Base-by-base conservation (phyloP, 2,888 invertebrate species). In the Pycnomerus fuliginosus region DNA sequence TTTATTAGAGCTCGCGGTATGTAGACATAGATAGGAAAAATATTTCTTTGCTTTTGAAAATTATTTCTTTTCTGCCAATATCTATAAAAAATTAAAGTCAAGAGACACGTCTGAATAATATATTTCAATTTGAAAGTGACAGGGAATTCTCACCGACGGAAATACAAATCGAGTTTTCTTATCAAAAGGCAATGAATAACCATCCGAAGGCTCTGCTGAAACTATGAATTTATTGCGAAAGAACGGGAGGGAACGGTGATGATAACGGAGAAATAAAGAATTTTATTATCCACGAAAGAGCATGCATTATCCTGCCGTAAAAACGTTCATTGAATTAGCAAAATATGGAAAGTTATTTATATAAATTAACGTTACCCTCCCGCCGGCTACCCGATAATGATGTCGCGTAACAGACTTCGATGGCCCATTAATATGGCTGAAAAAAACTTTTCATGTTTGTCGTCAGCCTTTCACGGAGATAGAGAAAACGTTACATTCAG, bases 171-270 rank as follows among this genome's bases (percentile, higher is more conserved):
- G 48, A 48, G 39, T 44, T 23, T 30, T 39, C 42, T 48, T 48
- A 48, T 48, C 48, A 48, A 48, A 44, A 38, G 43, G 44, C 48
- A 48, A 48, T 48, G 48, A 48, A 48, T 48, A 44, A 44, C 44
- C 48, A 35, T 48, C 44, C 37, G 37, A 37, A 34, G 20, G 24
- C 43, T 49, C 50, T 38, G 45, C 40, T 43, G 38, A 50, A 50
- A 50, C 43, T 43, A 45, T 39, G 28, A 51, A 55, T 55, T 55
- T 51, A 47, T 49, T 29, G 45, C 31, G 20, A 30, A 28, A 27
- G 35, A 34, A 14, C 27, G 24, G 34, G 20, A 39, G 23, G 27
- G 44, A 44, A 44, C 37, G 39, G n/a, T n/a, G n/a, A n/a, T 16
- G 48, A 42, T 42, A 47, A 36, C 47, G 33, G 29, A 22, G 28